A percentile compares a stretch with the other conserved stretches of the same genome.
These are phyloP conservation scores for Enteromius anoplus DNA, from an alignment of 2,797 vertebrate genomes.

Conservation along the genomic window DNA sequence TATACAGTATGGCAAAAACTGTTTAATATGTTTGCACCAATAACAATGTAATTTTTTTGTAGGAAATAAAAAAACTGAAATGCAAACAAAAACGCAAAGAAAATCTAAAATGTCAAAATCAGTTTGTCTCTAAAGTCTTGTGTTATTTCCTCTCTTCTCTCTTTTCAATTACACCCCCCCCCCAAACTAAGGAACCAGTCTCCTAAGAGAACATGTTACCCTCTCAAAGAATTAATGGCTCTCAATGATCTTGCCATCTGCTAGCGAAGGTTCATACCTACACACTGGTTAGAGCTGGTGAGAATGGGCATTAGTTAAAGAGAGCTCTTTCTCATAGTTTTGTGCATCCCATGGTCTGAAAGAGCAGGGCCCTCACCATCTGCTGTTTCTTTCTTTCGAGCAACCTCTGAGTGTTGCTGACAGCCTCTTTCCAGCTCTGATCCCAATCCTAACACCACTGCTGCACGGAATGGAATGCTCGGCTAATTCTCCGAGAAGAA, in stretches of 20 bases:
- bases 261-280: constrained; percentile 90
- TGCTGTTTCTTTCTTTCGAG: constrained; percentile 93
- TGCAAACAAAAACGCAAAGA: background rate
- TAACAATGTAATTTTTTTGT: background rate
- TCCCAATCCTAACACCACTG: constrained; percentile 87
- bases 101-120: background rate
- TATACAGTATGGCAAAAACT: background rate
- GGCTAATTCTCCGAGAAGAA: constrained; percentile 79
- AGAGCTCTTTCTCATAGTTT: constrained; percentile 77
- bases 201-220: constrained; percentile 92
- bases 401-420: constrained; percentile 85
- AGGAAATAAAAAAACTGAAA: background rate
- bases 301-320: constrained; percentile 33
- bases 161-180: background rate
- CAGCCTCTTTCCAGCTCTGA: constrained; percentile 83
- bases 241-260: constrained; percentile 99
- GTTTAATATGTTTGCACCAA: background rate
- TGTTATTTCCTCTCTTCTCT: background rate
- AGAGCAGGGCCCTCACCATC: constrained; percentile 94
- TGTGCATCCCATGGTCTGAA: constrained; percentile 80
- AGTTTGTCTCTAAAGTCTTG: background rate
- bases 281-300: constrained; percentile 77
- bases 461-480: constrained; percentile 82
- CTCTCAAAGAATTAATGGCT: constrained; percentile 99
- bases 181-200: constrained; percentile 67